Percentiles rank a stretch among this genome's conserved stretches.
phyloP scores from a whole-genome alignment of 2,113 vertebrate genomes.

The Tyrannus savana region DNA sequence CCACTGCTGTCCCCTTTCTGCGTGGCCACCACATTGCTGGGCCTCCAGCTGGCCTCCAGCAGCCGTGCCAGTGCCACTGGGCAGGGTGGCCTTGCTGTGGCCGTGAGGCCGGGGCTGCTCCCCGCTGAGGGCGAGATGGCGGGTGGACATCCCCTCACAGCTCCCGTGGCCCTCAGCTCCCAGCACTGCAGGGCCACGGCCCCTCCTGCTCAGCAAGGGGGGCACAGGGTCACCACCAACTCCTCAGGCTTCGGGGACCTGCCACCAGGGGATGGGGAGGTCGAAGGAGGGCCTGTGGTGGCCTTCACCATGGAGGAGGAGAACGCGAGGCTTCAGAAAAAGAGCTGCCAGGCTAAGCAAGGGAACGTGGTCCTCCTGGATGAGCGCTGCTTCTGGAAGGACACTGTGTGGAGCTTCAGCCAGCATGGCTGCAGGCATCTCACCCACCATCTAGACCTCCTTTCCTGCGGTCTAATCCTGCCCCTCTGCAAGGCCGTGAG shows the following conservation, averaged over 20 bases:
- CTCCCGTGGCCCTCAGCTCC: neutral
- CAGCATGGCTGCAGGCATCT: neutral
- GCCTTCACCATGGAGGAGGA: neutral
- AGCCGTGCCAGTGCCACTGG: neutral
- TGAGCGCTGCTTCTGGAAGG: neutral
- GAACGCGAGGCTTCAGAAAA: accelerated
- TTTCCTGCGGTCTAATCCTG: neutral
- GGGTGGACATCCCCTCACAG: neutral
- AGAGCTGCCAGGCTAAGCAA: neutral
- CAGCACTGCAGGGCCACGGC: accelerated
- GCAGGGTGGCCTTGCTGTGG: accelerated
- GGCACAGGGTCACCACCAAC: neutral
- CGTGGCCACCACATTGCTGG: neutral
- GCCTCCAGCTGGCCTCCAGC: neutral
- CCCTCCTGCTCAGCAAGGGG: neutral
- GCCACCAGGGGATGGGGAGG: accelerated
- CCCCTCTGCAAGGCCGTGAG: neutral
- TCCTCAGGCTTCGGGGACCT: neutral
- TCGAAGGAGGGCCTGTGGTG: neutral
- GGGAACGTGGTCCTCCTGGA: accelerated
- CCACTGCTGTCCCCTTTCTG: neutral
- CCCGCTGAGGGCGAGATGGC: neutral
- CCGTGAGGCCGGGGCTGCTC: accelerated
- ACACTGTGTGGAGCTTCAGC: neutral
- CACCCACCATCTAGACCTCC: neutral